Evolutionary conservation across 2,888 invertebrate genomes (phyloP), one percentile per base, ranked within the genome.

Genomic region (Pheosia tremula): DNA sequence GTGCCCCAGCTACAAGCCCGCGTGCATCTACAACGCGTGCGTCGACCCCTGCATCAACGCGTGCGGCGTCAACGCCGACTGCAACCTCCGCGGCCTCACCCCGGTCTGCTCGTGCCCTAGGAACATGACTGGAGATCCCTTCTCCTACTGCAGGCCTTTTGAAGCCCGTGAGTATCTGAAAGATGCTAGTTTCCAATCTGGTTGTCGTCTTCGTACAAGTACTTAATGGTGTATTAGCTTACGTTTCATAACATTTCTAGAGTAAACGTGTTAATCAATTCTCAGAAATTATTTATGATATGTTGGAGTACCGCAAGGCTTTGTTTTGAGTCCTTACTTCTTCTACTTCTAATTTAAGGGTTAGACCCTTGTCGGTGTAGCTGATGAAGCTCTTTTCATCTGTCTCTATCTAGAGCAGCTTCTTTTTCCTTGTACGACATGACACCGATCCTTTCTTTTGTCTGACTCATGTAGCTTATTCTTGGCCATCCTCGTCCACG

Each of bases 101-200:
- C 97, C 98, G 0, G 95, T 98, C 13, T 98, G 98, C 87, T 97
- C 97, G 62, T 98, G 98, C 85, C 97, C 98, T 0, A 95, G 95
- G 80, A 96, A 97, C 79, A 97, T 97, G 96, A 97, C 97, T 38
- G 98, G 98, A 2, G 96, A 98, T 94, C 98, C 98, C 4, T 98
- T 97, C 88, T 94, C 96, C 3, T 95, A 95, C 81, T 98, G 98
- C 89, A 95, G 97, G 75, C 97, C 96, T 70, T 97, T 97, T 81
- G 96, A 96, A 85, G 96, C 96, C 79, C 94, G 97, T 97, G 86
- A 94, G 94, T 89, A 53, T 3, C 10, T 8, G 8, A 8, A 43
- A 41, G 43, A 3, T 43, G 8, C 43, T 43, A 43, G 43, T 43
- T 43, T 24, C 1, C 24, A 24, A 7, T 41, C 41, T 41, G 5